These are phyloP conservation scores for Phyllotis vaccarum DNA, from an alignment of 2,797 vertebrate species.

Conservation along the genomic window DNA sequence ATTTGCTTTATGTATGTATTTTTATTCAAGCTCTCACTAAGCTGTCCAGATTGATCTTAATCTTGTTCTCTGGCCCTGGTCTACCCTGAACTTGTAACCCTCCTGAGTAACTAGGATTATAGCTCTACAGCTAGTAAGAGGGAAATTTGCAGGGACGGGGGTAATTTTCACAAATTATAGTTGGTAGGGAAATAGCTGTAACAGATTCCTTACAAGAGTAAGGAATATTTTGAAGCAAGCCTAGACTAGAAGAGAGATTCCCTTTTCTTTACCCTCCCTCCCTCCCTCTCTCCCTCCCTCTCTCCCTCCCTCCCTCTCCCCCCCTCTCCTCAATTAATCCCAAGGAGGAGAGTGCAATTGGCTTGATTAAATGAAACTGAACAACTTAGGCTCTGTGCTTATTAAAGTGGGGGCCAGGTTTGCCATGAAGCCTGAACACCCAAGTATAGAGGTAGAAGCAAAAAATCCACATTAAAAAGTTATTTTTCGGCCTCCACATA, in stretches of 20 bases:
- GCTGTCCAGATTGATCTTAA: neutral
- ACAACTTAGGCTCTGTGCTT: neutral
- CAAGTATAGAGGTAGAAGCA: neutral
- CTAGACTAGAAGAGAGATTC: neutral
- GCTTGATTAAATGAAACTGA: neutral
- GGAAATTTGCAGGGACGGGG: neutral
- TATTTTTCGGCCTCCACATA: neutral
- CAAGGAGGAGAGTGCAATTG: neutral
- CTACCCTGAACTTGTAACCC: neutral
- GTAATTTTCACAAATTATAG: neutral
- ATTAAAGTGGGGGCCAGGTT: neutral
- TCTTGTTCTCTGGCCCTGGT: neutral
- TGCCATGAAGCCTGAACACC: neutral
- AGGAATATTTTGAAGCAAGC: neutral
- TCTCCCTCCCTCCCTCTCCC: neutral
- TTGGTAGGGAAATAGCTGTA: neutral
- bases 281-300: neutral
- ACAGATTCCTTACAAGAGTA: neutral
- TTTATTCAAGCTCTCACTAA: neutral
- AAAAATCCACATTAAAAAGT: neutral
- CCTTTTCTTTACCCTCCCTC: neutral
- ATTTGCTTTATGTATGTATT: neutral
- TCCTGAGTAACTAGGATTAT: neutral
- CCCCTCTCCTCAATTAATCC: constrained; percentile 7
- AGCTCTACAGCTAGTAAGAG: neutral